phyloP scores from a whole-genome alignment of 2,113 vertebrate species.

The Erpornis zantholeuca region DNA sequence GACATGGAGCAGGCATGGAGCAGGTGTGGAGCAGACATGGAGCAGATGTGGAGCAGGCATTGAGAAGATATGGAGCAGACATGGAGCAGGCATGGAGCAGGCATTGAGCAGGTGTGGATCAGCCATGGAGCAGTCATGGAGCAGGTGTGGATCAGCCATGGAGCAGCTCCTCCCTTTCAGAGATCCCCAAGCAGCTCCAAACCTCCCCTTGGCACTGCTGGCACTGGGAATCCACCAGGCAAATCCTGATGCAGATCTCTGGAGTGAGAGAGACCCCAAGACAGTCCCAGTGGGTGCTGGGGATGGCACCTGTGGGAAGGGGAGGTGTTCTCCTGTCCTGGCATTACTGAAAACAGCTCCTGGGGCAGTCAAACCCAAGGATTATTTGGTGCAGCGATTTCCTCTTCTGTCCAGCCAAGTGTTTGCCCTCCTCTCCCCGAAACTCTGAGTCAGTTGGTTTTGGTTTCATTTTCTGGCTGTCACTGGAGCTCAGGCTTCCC shows the following conservation, averaged over 20 bases:
- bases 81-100: background rate
- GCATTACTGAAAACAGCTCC: background rate
- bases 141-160: background rate
- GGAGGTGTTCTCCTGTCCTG: background rate
- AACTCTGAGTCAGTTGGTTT: conserved; percentile 57
- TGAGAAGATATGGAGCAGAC: too few relatives aligned
- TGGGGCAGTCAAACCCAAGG: background rate
- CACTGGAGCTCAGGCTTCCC: background rate
- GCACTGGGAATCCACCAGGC: background rate
- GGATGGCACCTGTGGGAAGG: background rate
- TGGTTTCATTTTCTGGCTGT: background rate
- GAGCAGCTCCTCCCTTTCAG: background rate
- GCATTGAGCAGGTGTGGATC: background rate
- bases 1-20: too few relatives aligned
- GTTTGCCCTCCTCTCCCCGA: conserved; percentile 17
- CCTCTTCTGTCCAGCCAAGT: background rate
- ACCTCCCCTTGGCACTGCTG: background rate
- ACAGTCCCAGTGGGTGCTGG: background rate
- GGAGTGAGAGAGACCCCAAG: background rate
- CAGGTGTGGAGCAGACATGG: background rate
- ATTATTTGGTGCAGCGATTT: background rate
- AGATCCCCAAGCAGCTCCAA: background rate
- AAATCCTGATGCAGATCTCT: background rate
- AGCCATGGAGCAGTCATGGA: background rate
- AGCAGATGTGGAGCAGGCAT: too few relatives aligned